phyloP scores from a whole-genome alignment of 2,113 vertebrate species.

The Podocnemis expansa region DNA sequence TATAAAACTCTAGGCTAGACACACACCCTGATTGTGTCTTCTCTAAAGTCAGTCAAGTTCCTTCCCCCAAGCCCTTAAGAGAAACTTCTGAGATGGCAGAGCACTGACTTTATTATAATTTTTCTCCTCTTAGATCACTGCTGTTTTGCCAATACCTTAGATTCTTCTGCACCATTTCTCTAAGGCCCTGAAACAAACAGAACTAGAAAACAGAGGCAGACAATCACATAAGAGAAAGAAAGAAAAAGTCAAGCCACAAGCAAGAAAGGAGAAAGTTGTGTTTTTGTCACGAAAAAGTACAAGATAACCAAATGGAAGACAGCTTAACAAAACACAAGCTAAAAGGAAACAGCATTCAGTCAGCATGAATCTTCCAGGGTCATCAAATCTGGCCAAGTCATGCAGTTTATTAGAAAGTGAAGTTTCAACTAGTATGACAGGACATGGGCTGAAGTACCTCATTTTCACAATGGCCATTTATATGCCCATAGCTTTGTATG shows the following conservation, averaged over 20 bases:
- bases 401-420: accelerated
- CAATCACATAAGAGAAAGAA: background rate
- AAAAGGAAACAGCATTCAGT: background rate
- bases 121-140: background rate
- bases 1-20: background rate
- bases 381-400: background rate
- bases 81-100: background rate
- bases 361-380: background rate
- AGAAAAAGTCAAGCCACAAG: background rate
- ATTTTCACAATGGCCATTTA: background rate
- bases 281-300: background rate
- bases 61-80: background rate
- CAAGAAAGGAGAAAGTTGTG: background rate
- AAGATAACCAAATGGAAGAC: background rate
- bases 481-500: background rate
- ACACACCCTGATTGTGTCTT: background rate
- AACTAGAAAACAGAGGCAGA: background rate
- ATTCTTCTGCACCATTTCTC: background rate
- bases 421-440: background rate
- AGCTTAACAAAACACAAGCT: background rate
- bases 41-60: background rate
- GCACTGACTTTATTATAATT: background rate
- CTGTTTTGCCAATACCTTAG: background rate
- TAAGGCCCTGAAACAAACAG: background rate
- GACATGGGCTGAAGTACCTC: accelerated